Conservation (phyloP, 2,888 invertebrate genomes). For the Gnatocerus cornutus region DNA sequence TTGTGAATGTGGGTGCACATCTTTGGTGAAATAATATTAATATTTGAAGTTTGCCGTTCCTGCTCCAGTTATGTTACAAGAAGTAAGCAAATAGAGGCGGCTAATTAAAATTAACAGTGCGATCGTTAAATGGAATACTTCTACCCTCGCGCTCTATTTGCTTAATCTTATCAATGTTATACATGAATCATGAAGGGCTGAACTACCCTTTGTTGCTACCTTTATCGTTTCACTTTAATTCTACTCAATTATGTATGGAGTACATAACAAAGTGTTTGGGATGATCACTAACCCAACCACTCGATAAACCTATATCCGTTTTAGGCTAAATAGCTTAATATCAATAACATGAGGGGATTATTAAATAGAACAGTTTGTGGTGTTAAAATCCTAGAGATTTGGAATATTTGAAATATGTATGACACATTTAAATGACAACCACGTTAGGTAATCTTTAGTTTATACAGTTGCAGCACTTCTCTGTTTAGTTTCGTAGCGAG, state of each 20-base stretch:
- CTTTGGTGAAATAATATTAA: background rate
- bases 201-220: constrained; percentile 12
- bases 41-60: background rate
- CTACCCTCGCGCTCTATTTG: constrained; percentile 9
- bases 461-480: background rate
- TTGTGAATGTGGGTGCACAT: background rate
- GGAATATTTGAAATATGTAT: background rate
- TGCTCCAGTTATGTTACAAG: background rate
- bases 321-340: background rate
- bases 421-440: background rate
- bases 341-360: constrained; percentile 5
- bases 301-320: background rate
- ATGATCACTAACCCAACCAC: constrained; percentile 15
- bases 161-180: constrained; percentile 13
- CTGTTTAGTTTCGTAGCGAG: constrained; percentile 20
- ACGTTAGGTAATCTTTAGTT: no score
- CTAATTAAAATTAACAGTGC: constrained; percentile 13
- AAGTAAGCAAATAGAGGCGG: background rate
- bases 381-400: background rate
- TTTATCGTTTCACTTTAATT: constrained; percentile 13
- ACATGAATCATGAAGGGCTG: constrained; percentile 13
- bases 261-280: constrained; percentile 13
- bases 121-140: constrained; percentile 14
- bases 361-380: background rate
- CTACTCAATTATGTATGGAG: constrained; percentile 5